Percentiles rank a stretch among this genome's conserved stretches.
Conservation (phyloP, 2,113 vertebrate species). For the Xenus cinereus region DNA sequence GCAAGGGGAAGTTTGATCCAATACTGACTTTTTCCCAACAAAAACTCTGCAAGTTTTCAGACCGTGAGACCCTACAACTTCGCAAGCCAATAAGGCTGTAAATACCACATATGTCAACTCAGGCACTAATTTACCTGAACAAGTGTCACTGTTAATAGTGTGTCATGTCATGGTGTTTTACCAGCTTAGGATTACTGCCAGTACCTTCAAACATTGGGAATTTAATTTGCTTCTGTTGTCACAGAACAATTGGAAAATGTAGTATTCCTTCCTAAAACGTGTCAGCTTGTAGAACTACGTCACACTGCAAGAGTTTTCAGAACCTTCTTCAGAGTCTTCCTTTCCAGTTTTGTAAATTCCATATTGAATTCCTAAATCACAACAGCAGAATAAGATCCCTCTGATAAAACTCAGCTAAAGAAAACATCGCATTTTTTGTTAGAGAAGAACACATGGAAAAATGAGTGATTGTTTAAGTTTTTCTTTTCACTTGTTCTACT, state of each 20-base stretch:
- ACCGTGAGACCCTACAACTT: neutral
- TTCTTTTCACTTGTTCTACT: neutral
- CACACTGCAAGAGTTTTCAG: neutral
- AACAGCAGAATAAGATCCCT: neutral
- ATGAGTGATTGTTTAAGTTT: neutral
- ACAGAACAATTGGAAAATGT: neutral
- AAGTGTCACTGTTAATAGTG: neutral
- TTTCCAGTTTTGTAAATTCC: neutral
- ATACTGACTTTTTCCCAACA: neutral
- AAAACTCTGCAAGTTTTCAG: neutral
- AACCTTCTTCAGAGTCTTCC: neutral
- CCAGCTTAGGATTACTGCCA: neutral
- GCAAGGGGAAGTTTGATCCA: neutral
- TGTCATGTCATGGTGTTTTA: neutral
- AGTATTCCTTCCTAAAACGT: neutral
- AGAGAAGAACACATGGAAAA: neutral
- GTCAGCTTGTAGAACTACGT: neutral
- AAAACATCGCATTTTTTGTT: neutral
- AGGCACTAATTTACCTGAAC: neutral
- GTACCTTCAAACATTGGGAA: neutral
- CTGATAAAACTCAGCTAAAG: neutral
- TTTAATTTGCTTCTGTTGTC: neutral
- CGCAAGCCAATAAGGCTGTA: neutral
- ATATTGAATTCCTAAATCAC: neutral
- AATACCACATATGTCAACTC: neutral